These are phyloP conservation scores for Pemphigus obesinymphae DNA, from an alignment of 1,140 invertebrate species.

Conservation along the genomic window DNA sequence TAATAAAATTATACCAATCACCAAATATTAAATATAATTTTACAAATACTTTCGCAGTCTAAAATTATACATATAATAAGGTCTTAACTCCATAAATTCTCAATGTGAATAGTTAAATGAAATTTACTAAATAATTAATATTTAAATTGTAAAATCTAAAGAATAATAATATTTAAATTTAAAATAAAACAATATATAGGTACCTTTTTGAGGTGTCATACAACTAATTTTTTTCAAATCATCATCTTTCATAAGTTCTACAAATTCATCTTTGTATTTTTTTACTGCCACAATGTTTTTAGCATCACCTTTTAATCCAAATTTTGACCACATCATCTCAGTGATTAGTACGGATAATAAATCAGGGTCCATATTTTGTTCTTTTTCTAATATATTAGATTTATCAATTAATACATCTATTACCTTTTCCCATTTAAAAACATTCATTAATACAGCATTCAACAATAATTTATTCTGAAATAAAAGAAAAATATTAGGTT, in stretches of 20 bases:
- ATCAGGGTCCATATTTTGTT: slow-evolving; percentile 63
- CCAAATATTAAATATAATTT: too few species aligned
- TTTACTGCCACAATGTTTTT: slow-evolving; percentile 33
- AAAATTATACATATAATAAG: neutral
- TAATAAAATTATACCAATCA: too few species aligned
- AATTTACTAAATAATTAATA: neutral
- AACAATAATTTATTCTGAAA: slow-evolving; percentile 66
- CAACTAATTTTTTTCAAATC: slow-evolving; percentile 8
- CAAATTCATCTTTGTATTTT: slow-evolving; percentile 43
- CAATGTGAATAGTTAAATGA: too few species aligned
- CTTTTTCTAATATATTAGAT: slow-evolving; percentile 61
- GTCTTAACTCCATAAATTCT: neutral
- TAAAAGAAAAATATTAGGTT: slow-evolving; percentile 48
- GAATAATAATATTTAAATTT: neutral
- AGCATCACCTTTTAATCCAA: slow-evolving; percentile 55
- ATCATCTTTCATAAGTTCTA: slow-evolving; percentile 7
- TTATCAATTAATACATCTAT: slow-evolving; percentile 62
- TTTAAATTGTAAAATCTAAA: neutral
- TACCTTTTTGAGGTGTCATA: neutral
- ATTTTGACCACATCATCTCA: slow-evolving; percentile 76
- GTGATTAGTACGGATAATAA: slow-evolving; percentile 71
- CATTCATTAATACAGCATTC: slow-evolving; percentile 67
- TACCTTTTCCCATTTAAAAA: slow-evolving; percentile 61
- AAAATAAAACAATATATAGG: too few species aligned
- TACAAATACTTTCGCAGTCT: too few species aligned